Percentiles rank a stretch among this genome's conserved stretches.
Evolutionary conservation across 1,140 invertebrate genomes (phyloP).

Genomic region (Drosophila santomea): DNA sequence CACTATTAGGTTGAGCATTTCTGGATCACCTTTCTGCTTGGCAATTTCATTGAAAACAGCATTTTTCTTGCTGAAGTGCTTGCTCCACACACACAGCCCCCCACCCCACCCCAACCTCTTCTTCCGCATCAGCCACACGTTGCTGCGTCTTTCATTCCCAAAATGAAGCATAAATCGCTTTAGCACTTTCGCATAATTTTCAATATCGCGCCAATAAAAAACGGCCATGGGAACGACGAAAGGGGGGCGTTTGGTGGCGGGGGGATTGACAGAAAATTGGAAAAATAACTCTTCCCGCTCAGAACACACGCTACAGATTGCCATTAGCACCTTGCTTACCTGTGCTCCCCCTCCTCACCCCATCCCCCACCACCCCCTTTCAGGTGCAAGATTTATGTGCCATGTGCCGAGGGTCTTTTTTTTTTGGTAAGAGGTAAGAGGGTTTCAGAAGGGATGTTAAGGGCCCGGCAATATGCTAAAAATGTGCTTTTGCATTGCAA

Average conservation of each 20-base stretch:
- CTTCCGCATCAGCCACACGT: no score
- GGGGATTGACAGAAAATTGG: constrained; percentile 65
- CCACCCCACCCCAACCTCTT: not conserved
- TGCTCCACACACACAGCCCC: not conserved
- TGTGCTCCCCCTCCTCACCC: not conserved
- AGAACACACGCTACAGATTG: constrained; percentile 39
- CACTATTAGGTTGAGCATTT: no score
- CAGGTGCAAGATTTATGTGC: constrained; percentile 71
- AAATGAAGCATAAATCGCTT: constrained; percentile 69
- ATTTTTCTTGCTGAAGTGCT: no score
- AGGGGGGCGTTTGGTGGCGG: not conserved
- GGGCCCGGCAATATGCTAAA: constrained; percentile 52
- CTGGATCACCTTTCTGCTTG: no score
- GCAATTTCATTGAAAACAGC: no score
- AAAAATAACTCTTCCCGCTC: constrained; percentile 39
- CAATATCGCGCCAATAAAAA: constrained; percentile 78
- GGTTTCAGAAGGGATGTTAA: not conserved
- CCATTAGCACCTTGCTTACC: constrained; percentile 71
- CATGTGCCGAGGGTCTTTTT: constrained; percentile 55
- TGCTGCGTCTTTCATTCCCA: not conserved
- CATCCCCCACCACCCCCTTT: not conserved
- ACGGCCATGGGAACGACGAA: constrained; percentile 21
- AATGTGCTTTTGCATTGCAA: constrained; percentile 44
- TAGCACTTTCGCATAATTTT: constrained; percentile 77
- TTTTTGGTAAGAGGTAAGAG: not conserved